Base-by-base conservation (phyloP, 2,888 invertebrate species). In the Netelia fuscicornis region DNA sequence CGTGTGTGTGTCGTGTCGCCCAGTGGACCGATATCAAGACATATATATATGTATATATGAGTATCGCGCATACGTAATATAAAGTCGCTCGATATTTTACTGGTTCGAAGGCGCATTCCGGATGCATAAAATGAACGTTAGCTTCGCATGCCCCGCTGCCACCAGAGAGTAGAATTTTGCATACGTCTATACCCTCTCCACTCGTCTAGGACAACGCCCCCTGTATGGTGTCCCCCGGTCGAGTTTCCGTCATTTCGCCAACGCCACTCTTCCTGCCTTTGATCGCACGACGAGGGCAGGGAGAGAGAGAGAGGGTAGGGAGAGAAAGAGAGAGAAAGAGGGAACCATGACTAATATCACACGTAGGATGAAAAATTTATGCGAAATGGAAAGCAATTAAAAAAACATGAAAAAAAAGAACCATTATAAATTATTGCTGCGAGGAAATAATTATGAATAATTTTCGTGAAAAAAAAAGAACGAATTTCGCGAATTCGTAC, bases 121-220 rank as follows among this genome's bases (percentile, higher is more conserved):
- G 90, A 91, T 90, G 91, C 91, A 92, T 91, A 91, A 92, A 92
- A 91, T 88, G 91, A 89, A 91, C 91, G 90, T 91, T 91, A 90
- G 90, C 89, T 89, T 90, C 88, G 90, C 90, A 90, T 89, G 89
- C 88, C 84, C 87, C 79, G 88, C 76, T 84, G 88, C 72, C 62
- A 60, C 76, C 44, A 77, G 80, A 77, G 77, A 87, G 60, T 52
- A 65, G 87, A 89, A 90, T 90, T 91, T 91, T 91, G 90, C 92
- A 92, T 91, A 91, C 86, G 87, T 87, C 79, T 71, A 83, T 76
- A 64, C 13, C 52, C 71, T 17, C 70, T 11, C 70, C 17, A n/a
- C 25, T 20, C 62, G 30, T 48, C 42, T 25, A 76, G 74, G 84
- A 74, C 84, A 62, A 78, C 84, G 74, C 74, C 71, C 74, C 83